Base-by-base conservation (phyloP, 2,888 invertebrate species). In the Dolichomitus sp. region DNA sequence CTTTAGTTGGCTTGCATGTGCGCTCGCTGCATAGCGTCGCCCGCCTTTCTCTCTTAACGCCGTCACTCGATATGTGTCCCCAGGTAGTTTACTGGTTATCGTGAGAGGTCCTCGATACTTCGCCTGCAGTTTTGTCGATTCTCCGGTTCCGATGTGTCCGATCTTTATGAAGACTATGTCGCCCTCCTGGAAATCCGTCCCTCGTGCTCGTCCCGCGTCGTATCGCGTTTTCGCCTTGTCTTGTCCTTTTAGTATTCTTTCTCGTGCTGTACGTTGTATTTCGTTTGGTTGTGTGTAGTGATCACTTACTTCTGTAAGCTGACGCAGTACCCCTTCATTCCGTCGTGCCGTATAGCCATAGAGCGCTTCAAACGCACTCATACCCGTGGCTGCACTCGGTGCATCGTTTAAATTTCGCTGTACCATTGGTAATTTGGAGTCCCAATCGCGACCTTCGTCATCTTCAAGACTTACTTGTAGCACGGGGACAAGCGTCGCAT, bases 331-430 rank as follows among this genome's bases (percentile, higher is more conserved):
- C n/a, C 45, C 45, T 14, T 45, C 45, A 12, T 45, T n/a, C 4
- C 45, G 45, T 4, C 14, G 7, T n/a, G n/a, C 45, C n/a, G 45
- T 12, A 14, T 14, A 45, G 1, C n/a, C 45, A 4, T 14, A 14
- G 2, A 45, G 14, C 4, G n/a, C 14, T 4, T 45, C 45, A 45
- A 45, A n/a, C n/a, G 45, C 45, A n/a, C 45, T 45, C 45, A 12
- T 57, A 2, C 84, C 84, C 3, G 87, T 86, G 0, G 80, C 76
- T 54, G 77, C 78, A 40, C 52, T 69, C 4, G 79, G 45, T 0
- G 76, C 37, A 0, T 61, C 68, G 63, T 86, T 87, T 7, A 87
- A 30, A 23, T 84, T 74, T 9, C 85, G 50, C 30, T 84, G 79
- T 0, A 83, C 14, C 3, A 59, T 40, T 5, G 61, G 17, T 17